Conservation (phyloP, 2,888 invertebrate genomes). For the Hirtodrosophila trivittata region DNA sequence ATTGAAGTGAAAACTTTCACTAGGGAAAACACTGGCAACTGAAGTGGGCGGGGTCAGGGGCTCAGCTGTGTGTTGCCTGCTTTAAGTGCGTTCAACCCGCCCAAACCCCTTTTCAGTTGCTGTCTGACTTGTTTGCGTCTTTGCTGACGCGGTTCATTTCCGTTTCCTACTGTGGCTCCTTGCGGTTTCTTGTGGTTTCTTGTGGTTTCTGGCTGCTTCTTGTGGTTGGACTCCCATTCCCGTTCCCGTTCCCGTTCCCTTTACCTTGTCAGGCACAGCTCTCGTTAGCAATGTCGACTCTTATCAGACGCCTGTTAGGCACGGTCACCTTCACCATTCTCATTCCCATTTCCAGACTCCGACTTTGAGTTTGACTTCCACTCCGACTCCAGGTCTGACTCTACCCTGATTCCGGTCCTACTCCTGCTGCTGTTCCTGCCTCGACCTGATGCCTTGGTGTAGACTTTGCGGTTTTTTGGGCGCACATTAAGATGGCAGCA, state of each 20-base stretch:
- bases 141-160: conserved; percentile 63
- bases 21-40: conserved; percentile 15
- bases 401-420: neutral
- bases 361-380: neutral
- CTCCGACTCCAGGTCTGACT: neutral
- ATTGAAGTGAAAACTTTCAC: conserved; percentile 66
- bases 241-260: conserved; percentile 5
- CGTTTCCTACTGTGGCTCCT: conserved; percentile 53
- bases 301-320: conserved; percentile 48
- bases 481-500: conserved; percentile 76
- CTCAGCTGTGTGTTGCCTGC: conserved; percentile 8
- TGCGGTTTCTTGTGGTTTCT: conserved; percentile 1
- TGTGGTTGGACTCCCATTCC: conserved; percentile 1
- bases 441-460: conserved; percentile 20
- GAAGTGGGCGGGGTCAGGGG: neutral
- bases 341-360: neutral
- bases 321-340: neutral
- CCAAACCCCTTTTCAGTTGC: conserved; percentile 40
- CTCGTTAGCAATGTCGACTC: conserved; percentile 28
- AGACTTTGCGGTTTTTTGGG: conserved; percentile 68
- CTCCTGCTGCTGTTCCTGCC: neutral
- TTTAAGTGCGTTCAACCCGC: conserved; percentile 41
- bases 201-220: conserved; percentile 6
- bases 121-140: conserved; percentile 41
- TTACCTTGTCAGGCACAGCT: conserved; percentile 13